These are phyloP conservation scores for Agraylea sexmaculata DNA, from an alignment of 1,140 invertebrate genomes.

Conservation along the genomic window DNA sequence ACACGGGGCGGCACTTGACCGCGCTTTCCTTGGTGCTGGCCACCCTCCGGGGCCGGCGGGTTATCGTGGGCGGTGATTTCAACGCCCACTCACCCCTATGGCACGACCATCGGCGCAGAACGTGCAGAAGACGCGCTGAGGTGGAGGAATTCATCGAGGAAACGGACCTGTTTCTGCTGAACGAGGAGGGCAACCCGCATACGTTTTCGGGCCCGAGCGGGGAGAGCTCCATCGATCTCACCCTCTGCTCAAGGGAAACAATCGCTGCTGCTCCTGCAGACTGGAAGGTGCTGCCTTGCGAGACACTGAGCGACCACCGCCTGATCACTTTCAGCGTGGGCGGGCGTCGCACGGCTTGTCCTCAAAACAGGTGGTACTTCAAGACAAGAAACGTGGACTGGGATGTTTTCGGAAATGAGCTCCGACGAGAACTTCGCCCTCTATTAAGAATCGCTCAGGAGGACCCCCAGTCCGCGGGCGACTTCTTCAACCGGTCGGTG, in stretches of 20 bases:
- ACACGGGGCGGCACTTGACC: constrained; percentile 11
- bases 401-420: not conserved
- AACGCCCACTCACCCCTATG: constrained; percentile 18
- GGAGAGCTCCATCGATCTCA: constrained; percentile 7
- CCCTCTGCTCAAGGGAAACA: not conserved
- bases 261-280: not conserved
- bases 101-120: constrained; percentile 3
- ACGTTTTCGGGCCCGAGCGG: constrained; percentile 2
- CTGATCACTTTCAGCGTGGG: not conserved
- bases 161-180: not conserved
- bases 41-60: not conserved
- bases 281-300: not conserved
- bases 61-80: constrained; percentile 15
- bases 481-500: too few species aligned
- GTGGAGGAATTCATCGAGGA: constrained; percentile 1
- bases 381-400: not conserved
- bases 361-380: not conserved
- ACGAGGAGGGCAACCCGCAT: not conserved
- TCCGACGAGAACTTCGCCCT: not conserved
- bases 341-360: not conserved
- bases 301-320: not conserved
- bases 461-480: too few species aligned
- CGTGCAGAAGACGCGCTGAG: not conserved
- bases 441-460: not conserved
- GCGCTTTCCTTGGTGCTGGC: not conserved